Conservation (phyloP, 2,113 vertebrate species). For the Prionailurus viverrinus region DNA sequence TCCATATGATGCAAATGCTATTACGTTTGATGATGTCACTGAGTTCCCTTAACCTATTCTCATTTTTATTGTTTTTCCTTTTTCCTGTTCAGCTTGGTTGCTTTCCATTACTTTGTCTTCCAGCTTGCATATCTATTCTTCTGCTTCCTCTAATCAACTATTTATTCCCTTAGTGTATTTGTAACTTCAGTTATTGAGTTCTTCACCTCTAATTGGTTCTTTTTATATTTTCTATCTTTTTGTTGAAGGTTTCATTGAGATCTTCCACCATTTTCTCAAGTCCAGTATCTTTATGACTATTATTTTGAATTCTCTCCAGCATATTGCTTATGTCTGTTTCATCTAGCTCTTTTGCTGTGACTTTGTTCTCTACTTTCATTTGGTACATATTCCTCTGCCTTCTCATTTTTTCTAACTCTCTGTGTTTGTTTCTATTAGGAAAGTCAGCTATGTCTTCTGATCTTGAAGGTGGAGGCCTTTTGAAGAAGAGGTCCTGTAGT, state of each 20-base stretch:
- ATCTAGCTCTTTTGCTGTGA: background rate
- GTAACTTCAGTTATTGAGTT: background rate
- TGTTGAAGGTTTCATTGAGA: background rate
- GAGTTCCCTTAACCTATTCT: background rate
- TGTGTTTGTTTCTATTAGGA: too few species aligned
- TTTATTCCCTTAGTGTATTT: background rate
- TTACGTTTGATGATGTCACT: background rate
- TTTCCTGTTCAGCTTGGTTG: background rate
- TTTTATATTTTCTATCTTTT: background rate
- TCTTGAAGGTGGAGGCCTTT: too few species aligned
- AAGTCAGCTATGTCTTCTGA: too few species aligned
- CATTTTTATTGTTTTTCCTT: background rate
- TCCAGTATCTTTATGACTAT: background rate
- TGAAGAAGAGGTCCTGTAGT: too few species aligned
- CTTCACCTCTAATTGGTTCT: background rate
- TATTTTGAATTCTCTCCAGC: background rate
- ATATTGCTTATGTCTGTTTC: background rate
- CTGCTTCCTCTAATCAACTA: background rate
- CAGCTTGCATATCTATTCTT: background rate
- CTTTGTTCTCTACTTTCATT: too few species aligned
- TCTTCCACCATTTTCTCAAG: background rate
- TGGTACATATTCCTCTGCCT: too few species aligned
- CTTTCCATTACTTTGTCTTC: background rate
- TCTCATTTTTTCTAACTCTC: too few species aligned
- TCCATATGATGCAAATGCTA: background rate